phyloP scores from a whole-genome alignment of 2,797 vertebrate genomes.

The Sorex maritimensis region DNA sequence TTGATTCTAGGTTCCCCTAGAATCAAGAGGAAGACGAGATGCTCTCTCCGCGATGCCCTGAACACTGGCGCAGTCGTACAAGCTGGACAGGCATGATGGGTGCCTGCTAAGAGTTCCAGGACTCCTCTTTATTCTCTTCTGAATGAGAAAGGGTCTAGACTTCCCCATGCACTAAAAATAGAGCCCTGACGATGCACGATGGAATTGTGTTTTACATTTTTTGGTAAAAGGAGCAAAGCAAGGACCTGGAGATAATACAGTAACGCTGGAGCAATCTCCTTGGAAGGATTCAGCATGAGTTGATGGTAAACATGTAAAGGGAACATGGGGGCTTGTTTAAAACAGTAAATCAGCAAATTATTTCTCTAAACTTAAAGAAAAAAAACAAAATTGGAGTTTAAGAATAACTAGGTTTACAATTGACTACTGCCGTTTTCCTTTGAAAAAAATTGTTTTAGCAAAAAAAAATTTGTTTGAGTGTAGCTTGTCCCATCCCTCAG shows the following conservation, averaged over 20 bases:
- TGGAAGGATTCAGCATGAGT: conserved; percentile 98
- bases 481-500: conserved; percentile 23
- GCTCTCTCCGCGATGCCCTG: too few species aligned
- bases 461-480: conserved; percentile 81
- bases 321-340: conserved; percentile 91
- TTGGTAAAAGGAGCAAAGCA: conserved; percentile 96
- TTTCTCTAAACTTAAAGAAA: conserved; percentile 92
- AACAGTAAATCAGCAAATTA: conserved; percentile 90
- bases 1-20: too few species aligned
- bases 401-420: conserved; percentile 91
- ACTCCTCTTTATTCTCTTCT: too few species aligned
- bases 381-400: conserved; percentile 89
- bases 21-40: too few species aligned
- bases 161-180: too few species aligned
- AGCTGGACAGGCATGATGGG: too few species aligned
- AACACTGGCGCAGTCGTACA: too few species aligned
- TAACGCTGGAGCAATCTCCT: conserved; percentile 96
- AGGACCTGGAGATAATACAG: conserved; percentile 95
- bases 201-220: conserved; percentile 92
- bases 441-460: conserved; percentile 91
- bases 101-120: too few species aligned
- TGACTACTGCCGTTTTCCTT: conserved; percentile 92
- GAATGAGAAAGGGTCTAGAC: too few species aligned
- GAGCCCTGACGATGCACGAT: conserved; percentile 95
- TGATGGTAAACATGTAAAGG: conserved; percentile 96